A percentile compares a stretch with the other conserved stretches of the same genome.
phyloP scores from a whole-genome alignment of 1,140 invertebrate species.

The Sinonovacula constricta region DNA sequence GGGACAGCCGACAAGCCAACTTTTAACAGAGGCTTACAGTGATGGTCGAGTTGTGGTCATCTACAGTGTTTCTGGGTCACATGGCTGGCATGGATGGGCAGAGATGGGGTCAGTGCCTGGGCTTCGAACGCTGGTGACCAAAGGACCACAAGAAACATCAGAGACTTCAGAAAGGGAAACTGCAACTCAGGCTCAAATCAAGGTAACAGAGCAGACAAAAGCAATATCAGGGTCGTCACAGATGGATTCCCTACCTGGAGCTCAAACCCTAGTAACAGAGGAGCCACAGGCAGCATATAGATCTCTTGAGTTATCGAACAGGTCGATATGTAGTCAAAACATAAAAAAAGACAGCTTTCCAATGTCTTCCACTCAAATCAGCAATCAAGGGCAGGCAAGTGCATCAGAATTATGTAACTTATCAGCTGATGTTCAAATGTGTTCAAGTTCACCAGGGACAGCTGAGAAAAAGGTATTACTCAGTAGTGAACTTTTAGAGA shows the following conservation, averaged over 20 bases:
- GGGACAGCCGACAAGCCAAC: constrained; percentile 60
- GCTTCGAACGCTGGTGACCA: neutral
- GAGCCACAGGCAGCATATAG: neutral
- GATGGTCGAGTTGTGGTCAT: constrained; percentile 62
- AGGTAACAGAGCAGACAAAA: neutral
- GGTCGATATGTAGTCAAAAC: too few relatives aligned
- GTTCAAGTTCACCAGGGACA: too few relatives aligned
- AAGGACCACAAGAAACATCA: neutral
- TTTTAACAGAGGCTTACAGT: constrained; percentile 52
- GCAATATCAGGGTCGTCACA: too few relatives aligned
- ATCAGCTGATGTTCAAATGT: too few relatives aligned
- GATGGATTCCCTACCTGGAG: neutral
- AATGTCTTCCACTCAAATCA: too few relatives aligned
- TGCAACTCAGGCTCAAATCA: too few relatives aligned
- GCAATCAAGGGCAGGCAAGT: too few relatives aligned
- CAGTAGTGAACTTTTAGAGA: too few relatives aligned
- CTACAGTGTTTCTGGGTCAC: constrained; percentile 71
- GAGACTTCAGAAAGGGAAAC: neutral
- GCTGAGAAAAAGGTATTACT: neutral
- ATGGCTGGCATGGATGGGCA: constrained; percentile 73
- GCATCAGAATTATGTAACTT: too few relatives aligned
- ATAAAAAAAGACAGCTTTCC: too few relatives aligned
- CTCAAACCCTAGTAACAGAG: neutral
- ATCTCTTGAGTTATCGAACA: too few relatives aligned
- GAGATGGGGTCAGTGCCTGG: constrained; percentile 50